Evolutionary conservation across 2,113 vertebrate genomes (phyloP).

Genomic region (Tympanuchus pallidicinctus): DNA sequence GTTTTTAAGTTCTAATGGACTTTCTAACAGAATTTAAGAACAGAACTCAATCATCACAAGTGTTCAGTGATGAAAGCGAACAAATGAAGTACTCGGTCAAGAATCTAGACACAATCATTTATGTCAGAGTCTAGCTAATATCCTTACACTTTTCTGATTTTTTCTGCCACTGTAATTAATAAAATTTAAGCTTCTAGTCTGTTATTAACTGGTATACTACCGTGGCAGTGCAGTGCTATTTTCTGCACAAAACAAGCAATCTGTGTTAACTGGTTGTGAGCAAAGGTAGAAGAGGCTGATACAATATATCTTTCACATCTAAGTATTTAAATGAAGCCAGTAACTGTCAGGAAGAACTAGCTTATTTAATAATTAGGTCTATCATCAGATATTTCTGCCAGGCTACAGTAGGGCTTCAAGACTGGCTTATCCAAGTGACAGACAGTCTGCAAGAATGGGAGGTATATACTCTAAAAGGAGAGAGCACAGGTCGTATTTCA

Average conservation of each 20-base stretch:
- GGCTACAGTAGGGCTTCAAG: background rate
- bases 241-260: background rate
- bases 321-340: background rate
- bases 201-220: background rate
- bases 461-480: background rate
- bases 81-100: background rate
- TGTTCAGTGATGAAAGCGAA: background rate
- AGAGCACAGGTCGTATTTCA: background rate
- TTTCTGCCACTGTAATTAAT: background rate
- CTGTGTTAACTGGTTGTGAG: background rate
- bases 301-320: background rate
- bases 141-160: background rate
- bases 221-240: background rate
- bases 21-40: background rate
- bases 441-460: background rate
- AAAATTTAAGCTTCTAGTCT: background rate
- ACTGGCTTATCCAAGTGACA: background rate
- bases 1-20: background rate
- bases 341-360: background rate
- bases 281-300: background rate
- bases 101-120: background rate
- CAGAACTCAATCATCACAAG: background rate
- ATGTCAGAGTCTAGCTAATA: background rate
- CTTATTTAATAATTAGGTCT: background rate
- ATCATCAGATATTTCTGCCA: background rate